Evolutionary conservation across 53 echinoderm and acorn worm genomes (phyloP).

Genomic region (Paracentrotus lividus): DNA sequence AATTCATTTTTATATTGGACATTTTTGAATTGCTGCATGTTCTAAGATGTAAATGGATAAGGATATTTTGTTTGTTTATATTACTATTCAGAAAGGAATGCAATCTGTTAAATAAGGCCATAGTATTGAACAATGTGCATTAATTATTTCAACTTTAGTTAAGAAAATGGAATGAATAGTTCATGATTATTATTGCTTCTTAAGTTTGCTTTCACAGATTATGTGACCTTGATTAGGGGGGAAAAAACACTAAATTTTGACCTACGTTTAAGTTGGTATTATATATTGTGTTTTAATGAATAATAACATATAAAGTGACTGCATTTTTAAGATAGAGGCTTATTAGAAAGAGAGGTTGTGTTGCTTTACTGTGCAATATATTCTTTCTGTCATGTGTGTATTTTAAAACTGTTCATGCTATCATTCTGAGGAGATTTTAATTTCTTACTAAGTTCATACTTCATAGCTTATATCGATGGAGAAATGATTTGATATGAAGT

Average conservation of each 20-base stretch:
- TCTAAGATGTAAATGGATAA: not conserved
- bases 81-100: not conserved
- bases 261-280: not conserved
- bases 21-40: conserved; percentile 27
- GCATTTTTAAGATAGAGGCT: conserved; percentile 35
- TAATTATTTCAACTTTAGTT: not conserved
- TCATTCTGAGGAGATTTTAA: not conserved
- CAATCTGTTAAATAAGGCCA: not conserved
- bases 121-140: not conserved
- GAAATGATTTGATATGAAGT: no score
- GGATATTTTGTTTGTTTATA: not conserved
- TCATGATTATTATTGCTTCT: not conserved
- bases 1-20: not conserved
- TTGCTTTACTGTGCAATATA: conserved; percentile 13
- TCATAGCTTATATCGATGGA: not conserved
- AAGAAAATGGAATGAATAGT: not conserved
- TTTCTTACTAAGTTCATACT: not conserved
- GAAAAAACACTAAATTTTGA: not conserved
- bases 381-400: not conserved
- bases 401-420: not conserved
- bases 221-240: not conserved
- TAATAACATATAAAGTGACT: not conserved
- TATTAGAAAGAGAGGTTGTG: conserved; percentile 8
- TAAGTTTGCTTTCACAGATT: not conserved
- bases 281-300: not conserved